phyloP scores from a whole-genome alignment of 2,113 vertebrate genomes.

The Pogona vitticeps region DNA sequence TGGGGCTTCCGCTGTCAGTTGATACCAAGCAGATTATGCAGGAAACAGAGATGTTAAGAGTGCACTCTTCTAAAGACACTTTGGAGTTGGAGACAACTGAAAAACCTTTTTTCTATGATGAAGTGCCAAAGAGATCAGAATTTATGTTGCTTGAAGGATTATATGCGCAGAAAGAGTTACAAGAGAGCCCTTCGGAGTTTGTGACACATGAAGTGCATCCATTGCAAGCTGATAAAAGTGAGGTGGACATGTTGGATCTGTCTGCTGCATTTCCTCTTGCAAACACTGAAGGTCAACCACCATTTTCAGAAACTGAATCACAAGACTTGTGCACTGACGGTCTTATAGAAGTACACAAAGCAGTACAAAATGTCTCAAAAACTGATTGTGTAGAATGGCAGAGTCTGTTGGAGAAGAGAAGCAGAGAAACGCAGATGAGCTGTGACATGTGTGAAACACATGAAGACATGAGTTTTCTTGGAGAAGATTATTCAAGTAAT shows the following conservation, averaged over 20 bases:
- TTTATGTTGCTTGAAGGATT: background rate
- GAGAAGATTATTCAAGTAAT: background rate
- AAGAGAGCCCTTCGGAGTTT: background rate
- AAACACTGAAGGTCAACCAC: background rate
- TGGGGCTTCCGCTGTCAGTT: background rate
- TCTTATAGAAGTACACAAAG: background rate
- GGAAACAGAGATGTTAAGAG: conserved; percentile 29
- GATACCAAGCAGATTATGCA: accelerated
- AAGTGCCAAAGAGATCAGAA: conserved; percentile 27
- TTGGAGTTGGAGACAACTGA: conserved; percentile 47
- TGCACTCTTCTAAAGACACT: background rate
- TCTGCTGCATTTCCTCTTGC: conserved; percentile 24
- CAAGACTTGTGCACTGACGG: conserved; percentile 3
- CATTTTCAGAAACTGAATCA: conserved; percentile 22
- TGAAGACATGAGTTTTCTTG: background rate
- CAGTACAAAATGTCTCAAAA: background rate
- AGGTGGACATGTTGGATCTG: conserved; percentile 36
- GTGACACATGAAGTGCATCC: background rate
- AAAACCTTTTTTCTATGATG: conserved; percentile 4
- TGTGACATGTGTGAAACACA: conserved; percentile 17
- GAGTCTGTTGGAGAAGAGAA: background rate
- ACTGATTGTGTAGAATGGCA: conserved; percentile 22
- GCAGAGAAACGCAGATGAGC: conserved; percentile 30
- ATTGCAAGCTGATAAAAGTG: background rate
- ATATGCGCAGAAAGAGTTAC: background rate